Conservation (phyloP, 23 tunicate genomes). For the Trididemnum nubilum region DNA sequence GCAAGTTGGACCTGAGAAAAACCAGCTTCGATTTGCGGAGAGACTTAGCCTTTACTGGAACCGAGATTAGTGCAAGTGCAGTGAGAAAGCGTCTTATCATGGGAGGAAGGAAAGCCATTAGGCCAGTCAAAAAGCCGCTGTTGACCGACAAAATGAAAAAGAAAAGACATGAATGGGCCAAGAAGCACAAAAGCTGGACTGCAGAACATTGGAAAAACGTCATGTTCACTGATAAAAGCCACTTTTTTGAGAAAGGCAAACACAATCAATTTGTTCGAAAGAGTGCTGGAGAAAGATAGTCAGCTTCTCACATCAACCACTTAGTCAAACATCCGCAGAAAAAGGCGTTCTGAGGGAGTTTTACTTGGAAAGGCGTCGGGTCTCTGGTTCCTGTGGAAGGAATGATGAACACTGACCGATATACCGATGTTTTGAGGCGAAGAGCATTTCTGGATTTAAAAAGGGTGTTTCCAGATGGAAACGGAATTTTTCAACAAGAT, state of each 20-base stretch:
- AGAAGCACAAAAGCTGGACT: conserved; percentile 28
- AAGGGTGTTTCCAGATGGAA: conserved; percentile 23
- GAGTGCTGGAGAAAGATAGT: conserved; percentile 8
- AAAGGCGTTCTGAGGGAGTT: conserved; percentile 30
- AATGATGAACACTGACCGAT: conserved; percentile 29
- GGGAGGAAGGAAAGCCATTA: conserved; percentile 1
- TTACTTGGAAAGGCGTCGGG: conserved; percentile 6
- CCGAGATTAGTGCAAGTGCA: conserved; percentile 10
- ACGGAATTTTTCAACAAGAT: conserved; percentile 29
- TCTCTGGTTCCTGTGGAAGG: conserved; percentile 28
- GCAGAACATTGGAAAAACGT: conserved; percentile 20
- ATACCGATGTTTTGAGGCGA: not conserved
- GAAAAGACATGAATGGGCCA: conserved; percentile 16
- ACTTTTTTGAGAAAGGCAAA: not conserved
- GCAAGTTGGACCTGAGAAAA: conserved; percentile 11
- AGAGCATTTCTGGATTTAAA: conserved; percentile 3
- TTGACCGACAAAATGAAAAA: not conserved
- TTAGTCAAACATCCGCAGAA: conserved; percentile 14
- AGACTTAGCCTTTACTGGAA: conserved; percentile 7
- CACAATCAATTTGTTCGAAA: conserved; percentile 10
- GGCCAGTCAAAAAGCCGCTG: conserved; percentile 16
- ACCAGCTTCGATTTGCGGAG: conserved; percentile 12
- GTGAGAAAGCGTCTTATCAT: conserved; percentile 1
- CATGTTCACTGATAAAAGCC: conserved; percentile 13
- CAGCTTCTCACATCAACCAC: not conserved